Evolutionary conservation across 2,113 vertebrate genomes (phyloP), one percentile per base, ranked within the genome.

Genomic region (Malurus melanocephalus): DNA sequence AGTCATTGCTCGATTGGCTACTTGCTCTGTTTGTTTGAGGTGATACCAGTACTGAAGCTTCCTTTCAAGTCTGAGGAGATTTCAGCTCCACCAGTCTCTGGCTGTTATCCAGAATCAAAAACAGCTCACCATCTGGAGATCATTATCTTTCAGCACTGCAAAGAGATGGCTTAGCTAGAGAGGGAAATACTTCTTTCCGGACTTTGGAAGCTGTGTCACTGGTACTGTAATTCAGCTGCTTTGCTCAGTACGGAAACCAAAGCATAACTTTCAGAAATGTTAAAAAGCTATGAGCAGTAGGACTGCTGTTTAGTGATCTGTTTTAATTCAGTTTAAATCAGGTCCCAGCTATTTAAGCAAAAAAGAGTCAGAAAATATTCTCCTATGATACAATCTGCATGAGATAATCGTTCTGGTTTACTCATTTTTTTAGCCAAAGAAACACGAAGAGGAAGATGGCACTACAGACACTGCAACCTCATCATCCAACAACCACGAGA

Each of bases 391-490:
- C 12, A 3, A 35, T 42, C 52, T 84, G 40, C 56, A 24, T 61
- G 76, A 59, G 38, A 22, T 87, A 85, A 73, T 87, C 9, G 30
- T 83, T 92, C 68, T 91, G 59, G 12, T 90, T 90, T 88, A 28
- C 65, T 95, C 30, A 20, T 90, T 90, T 90, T 90, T 91, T 88
- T 62, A 97, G 98, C 97, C 96, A 90, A 98, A 98, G 96, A 98
- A 97, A 86, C 97, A 97, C 33, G 98, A 99, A 68, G 98, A 99
- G 52, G 98, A 99, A 82, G 98, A 98, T 89, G 97, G 98, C n/a
- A 98, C 97, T 42, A 98, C 98, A 55, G 98, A 99, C 91, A 98
- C 97, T 11, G 98, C 98, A 43, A 98, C 98, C 38, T 99, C 98
- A 32, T 99, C 99, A 75, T 98, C 98, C 35, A 98, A 98, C 87